These are phyloP conservation scores for Xestoiulus laeticollis DNA, from an alignment of 2,888 invertebrate species.

Conservation along the genomic window DNA sequence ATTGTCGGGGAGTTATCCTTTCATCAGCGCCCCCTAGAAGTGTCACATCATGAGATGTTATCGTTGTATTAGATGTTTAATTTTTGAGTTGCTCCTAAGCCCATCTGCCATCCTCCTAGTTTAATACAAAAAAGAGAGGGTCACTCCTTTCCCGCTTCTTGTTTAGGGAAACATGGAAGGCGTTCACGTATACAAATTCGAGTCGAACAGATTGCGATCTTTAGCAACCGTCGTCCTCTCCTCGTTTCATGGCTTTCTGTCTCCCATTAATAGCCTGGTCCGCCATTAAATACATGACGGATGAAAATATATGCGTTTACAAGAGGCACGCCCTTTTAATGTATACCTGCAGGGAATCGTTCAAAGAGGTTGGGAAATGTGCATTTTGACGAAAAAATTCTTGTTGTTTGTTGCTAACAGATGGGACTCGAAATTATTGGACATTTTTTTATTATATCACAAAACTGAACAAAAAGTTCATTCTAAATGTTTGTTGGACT, in stretches of 20 bases:
- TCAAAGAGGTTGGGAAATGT: background rate
- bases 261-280: background rate
- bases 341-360: background rate
- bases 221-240: background rate
- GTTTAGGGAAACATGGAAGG: background rate
- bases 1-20: background rate
- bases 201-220: background rate
- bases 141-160: background rate
- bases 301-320: background rate
- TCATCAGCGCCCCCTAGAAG: background rate
- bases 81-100: background rate
- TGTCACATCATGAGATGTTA: background rate
- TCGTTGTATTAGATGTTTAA: background rate
- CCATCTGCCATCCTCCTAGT: background rate
- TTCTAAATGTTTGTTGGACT: too few relatives aligned
- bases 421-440: too few relatives aligned
- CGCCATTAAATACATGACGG: background rate
- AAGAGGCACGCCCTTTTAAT: background rate
- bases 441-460: too few relatives aligned
- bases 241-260: background rate
- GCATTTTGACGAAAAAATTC: background rate
- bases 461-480: too few relatives aligned
- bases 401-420: too few relatives aligned
- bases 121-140: background rate
- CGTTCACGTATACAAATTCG: background rate